Evolutionary conservation across 2,888 invertebrate genomes (phyloP).

Genomic region (Marronus borbonicus): DNA sequence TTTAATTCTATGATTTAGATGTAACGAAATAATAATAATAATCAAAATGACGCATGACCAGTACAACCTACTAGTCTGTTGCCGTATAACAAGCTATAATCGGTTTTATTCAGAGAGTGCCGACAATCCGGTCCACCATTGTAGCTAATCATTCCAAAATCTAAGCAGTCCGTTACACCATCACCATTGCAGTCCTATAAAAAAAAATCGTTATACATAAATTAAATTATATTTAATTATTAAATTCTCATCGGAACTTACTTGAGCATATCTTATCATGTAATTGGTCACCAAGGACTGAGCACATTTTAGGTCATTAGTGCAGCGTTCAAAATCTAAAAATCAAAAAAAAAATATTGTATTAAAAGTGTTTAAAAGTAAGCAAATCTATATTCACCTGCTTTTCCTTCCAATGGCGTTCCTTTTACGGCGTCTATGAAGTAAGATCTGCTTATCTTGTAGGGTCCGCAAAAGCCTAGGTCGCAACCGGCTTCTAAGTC

Average conservation of each 20-base stretch:
- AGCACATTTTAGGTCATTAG: conserved; percentile 74
- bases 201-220: not conserved
- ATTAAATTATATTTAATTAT: not conserved
- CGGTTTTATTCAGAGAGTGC: conserved; percentile 59
- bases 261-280: conserved; percentile 74
- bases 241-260: conserved; percentile 59
- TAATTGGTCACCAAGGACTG: conserved; percentile 73
- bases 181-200: conserved; percentile 75
- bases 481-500: conserved; percentile 71
- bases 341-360: conserved; percentile 8
- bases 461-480: conserved; percentile 75
- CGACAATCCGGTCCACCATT: conserved; percentile 72
- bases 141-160: conserved; percentile 76
- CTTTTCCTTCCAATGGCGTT: conserved; percentile 69
- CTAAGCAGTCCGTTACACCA: conserved; percentile 75
- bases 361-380: not conserved
- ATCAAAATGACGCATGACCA: conserved; percentile 32
- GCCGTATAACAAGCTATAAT: conserved; percentile 65
- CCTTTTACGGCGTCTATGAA: conserved; percentile 76
- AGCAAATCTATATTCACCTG: conserved; percentile 3
- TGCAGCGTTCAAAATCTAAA: conserved; percentile 76
- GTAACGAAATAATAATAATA: not conserved
- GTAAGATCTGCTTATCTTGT: conserved; percentile 75
- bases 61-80: conserved; percentile 54
- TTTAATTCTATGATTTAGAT: not conserved